Conservation (phyloP, 1,140 invertebrate species). For the Pentalonia nigronervosa region DNA sequence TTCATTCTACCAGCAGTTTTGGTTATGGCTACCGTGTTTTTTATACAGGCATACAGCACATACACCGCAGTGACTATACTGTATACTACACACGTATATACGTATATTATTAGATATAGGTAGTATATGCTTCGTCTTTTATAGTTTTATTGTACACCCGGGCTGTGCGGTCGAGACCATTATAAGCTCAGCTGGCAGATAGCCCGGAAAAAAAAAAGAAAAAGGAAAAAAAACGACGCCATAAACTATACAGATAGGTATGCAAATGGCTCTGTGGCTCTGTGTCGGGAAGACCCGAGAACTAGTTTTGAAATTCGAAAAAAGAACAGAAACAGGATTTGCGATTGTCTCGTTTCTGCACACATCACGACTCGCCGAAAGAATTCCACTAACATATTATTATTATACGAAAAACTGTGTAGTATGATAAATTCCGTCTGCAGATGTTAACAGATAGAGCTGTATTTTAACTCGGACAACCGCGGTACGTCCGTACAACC, state of each 20-base stretch:
- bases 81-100: neutral
- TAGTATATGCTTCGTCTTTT: neutral
- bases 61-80: no score
- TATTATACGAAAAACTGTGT: constrained; percentile 34
- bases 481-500: neutral
- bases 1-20: neutral
- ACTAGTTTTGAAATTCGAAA: constrained; percentile 39
- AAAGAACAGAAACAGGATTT: constrained; percentile 52
- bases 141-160: neutral
- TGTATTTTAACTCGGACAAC: neutral
- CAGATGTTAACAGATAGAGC: constrained; percentile 7
- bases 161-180: neutral
- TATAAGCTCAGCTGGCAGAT: constrained; percentile 40
- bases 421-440: constrained; percentile 18
- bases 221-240: neutral
- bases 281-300: constrained; percentile 36
- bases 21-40: neutral
- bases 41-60: neutral
- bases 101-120: neutral
- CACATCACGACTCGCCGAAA: constrained; percentile 1
- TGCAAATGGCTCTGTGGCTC: constrained; percentile 20
- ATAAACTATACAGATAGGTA: constrained; percentile 39
- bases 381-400: constrained; percentile 13
- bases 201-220: neutral
- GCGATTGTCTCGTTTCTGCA: constrained; percentile 37